These are phyloP conservation scores for Manacus vitellinus DNA, from an alignment of 2,113 vertebrate genomes.

Conservation along the genomic window DNA sequence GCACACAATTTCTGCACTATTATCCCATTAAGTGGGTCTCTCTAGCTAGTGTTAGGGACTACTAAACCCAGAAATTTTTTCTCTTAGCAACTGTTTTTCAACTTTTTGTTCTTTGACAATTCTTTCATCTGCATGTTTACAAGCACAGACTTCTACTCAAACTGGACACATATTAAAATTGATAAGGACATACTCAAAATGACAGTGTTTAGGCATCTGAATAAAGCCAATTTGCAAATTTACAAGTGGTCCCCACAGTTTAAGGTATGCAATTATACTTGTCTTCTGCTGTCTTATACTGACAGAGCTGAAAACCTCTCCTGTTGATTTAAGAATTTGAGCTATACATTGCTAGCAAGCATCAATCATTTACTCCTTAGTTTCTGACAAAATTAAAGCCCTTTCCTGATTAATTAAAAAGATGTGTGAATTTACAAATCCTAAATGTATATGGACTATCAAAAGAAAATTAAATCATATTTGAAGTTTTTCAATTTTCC, in stretches of 20 bases:
- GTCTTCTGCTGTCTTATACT: not conserved
- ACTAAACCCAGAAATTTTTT: not conserved
- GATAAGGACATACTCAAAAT: not conserved
- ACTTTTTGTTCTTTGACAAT: not conserved
- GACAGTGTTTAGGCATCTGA: not conserved
- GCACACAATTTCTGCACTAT: not conserved
- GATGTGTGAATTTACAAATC: not conserved
- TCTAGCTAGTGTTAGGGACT: not conserved
- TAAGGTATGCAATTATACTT: not conserved
- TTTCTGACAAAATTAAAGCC: not conserved
- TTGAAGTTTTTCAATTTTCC: not conserved
- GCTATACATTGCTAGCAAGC: not conserved
- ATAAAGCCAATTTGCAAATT: not conserved
- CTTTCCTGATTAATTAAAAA: not conserved
- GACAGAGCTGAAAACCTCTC: not conserved
- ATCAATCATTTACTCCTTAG: not conserved
- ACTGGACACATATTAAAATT: not conserved
- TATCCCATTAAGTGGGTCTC: not conserved
- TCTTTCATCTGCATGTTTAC: not conserved
- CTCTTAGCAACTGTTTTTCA: not conserved
- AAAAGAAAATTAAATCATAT: not conserved
- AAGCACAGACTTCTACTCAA: not conserved
- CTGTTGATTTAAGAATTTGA: not conserved
- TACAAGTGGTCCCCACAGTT: not conserved
- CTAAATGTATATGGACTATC: not conserved